These are phyloP conservation scores for Tachysurus fulvidraco DNA, from an alignment of 2,113 vertebrate genomes.

Conservation along the genomic window DNA sequence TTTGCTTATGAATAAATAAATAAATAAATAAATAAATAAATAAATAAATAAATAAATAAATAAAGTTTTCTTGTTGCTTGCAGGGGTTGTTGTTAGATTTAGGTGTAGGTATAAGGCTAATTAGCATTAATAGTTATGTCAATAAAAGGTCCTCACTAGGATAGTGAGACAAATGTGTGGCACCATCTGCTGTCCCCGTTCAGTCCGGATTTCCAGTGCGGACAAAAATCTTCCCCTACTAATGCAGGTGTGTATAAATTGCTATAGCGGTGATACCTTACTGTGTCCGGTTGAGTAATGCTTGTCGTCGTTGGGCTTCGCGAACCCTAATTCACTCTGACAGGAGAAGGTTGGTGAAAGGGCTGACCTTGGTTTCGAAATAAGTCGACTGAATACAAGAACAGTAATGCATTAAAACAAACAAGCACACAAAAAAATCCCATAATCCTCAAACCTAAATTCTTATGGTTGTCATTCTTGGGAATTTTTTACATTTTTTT, in stretches of 20 bases:
- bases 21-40: too few species aligned
- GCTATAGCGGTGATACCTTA: slow-evolving; percentile 47
- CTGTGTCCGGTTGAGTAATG: slow-evolving; percentile 51
- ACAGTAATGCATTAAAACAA: background rate
- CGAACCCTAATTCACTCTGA: slow-evolving; percentile 50
- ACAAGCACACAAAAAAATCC: background rate
- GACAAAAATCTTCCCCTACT: slow-evolving; percentile 3
- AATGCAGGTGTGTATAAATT: background rate
- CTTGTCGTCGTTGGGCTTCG: slow-evolving; percentile 27
- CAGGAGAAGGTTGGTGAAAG: slow-evolving; percentile 53
- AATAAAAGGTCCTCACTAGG: background rate
- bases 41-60: background rate
- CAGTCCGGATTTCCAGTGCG: background rate
- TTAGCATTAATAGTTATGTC: background rate
- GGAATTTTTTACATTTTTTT: background rate
- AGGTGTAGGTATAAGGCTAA: background rate
- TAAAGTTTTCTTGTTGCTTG: background rate
- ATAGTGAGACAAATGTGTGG: background rate
- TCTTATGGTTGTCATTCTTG: background rate
- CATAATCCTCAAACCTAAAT: background rate
- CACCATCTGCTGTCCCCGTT: slow-evolving; percentile 30
- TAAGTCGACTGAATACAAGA: slow-evolving; percentile 1
- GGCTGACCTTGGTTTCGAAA: slow-evolving; percentile 42
- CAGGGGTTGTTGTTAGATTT: background rate
- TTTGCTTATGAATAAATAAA: background rate